Evolutionary conservation across 2,888 invertebrate species (phyloP), one percentile per base, ranked within the genome.

Genomic region (Brachynemurus nebulosus): DNA sequence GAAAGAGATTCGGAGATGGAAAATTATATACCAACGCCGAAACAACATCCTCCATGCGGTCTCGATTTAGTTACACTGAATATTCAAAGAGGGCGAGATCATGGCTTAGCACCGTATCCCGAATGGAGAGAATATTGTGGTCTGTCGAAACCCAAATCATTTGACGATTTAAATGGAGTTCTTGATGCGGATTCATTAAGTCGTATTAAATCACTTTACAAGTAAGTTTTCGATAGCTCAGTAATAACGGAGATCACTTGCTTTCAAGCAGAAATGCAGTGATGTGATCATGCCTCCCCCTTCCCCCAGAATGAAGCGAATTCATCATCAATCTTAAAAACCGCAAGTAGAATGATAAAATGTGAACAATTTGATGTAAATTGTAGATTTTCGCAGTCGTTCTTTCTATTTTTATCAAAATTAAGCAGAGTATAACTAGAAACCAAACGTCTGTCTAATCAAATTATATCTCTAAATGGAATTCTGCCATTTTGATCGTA

Each of bases 11-110:
- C 49, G 11, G 52, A 53, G 25, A 47, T 51, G 38, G 45, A 46
- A 16, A 18, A 36, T 33, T 30, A 12, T n/a, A 9, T 11, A 30
- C 48, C 44, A 8, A 47, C 50, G 8, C 42, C 45, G 35, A 41
- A 39, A 23, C 55, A 51, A 20, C 51, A 45, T 20, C 46, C 47
- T 0, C 66, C 74, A 0, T 82, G 80, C 52, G 89, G 89, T 1
- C 67, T 90, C 45, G 91, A 92, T 68, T 67, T 91, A 55, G 86
- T 89, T 0, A 83, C 90, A 0, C 67, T 90, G 48, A 89, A 91
- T 63, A 86, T 92, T 54, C 90, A 92, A 63, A 73, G 90, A 25
- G 90, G 90, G 0, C 66, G 91, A 1, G 91, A 92, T 67, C 90
- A 91, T 60, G 91, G 90, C 0, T 66, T 92, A 45, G 82, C 86